phyloP scores from a whole-genome alignment of 2,888 invertebrate genomes.

The Iphiclides podalirius region DNA sequence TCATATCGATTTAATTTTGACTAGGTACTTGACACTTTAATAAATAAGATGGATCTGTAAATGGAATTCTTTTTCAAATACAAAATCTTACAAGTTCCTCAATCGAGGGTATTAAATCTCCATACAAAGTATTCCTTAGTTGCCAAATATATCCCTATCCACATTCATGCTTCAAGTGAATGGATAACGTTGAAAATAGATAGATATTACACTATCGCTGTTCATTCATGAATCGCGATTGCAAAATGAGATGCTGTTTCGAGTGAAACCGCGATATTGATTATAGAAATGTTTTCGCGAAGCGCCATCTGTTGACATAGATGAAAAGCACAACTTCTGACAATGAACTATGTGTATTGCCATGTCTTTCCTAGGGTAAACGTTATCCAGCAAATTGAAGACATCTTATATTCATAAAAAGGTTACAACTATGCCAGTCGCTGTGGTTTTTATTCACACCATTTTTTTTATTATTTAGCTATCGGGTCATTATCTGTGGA shows the following conservation, averaged over 20 bases:
- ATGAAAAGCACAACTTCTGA: neutral
- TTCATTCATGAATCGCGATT: slow-evolving; percentile 24
- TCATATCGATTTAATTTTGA: too few species aligned
- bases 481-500: too few species aligned
- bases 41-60: too few species aligned
- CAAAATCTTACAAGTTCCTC: neutral
- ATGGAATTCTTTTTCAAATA: neutral
- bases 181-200: slow-evolving; percentile 25
- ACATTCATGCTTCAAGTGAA: slow-evolving; percentile 25
- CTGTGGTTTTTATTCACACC: too few species aligned
- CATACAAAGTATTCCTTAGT: neutral
- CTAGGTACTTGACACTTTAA: too few species aligned
- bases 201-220: slow-evolving; percentile 23
- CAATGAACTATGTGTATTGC: too few species aligned
- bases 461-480: too few species aligned
- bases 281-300: neutral
- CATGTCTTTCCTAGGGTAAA: too few species aligned
- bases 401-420: neutral
- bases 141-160: slow-evolving; percentile 12
- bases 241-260: slow-evolving; percentile 13
- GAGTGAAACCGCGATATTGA: slow-evolving; percentile 10
- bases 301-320: slow-evolving; percentile 16
- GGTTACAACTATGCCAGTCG: too few species aligned
- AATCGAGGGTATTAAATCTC: neutral
- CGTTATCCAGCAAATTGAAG: too few species aligned